Base-by-base conservation (phyloP, 2,888 invertebrate genomes). In the Allophyes oxyacanthae region DNA sequence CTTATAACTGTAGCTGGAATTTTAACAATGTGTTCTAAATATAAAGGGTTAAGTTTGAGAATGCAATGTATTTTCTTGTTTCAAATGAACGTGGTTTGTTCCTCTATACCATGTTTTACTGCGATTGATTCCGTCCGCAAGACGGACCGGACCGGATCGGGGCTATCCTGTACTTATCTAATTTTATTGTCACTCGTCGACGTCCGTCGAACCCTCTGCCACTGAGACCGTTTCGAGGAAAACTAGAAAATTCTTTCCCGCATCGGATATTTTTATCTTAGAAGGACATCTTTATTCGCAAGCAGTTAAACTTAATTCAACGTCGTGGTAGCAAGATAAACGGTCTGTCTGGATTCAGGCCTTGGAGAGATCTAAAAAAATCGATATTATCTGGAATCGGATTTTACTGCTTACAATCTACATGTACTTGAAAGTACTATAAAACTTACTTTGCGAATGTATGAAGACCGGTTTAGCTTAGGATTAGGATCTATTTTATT, bases 131-230 rank as follows among this genome's bases (percentile, higher is more conserved):
- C 86, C 84, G 84, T 87, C 89, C 87, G 77, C 88, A 90, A 89
- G 89, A 87, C 88, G 87, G 86, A 88, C 82, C 70, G 84, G 83
- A 79, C 83, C 82, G 78, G 71, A 84, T 82, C 86, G 83, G 81
- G 85, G 85, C 88, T 88, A 88, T 91, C 89, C 90, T 84, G 88
- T 89, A 92, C 91, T 92, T 93, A 92, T 93, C 92, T 93, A 92
- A 93, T 93, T 93, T 93, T 93, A 93, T 92, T 92, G 92, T 93
- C 92, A 92, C 89, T 88, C 86, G 85, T 80, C 84, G 84, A 82
- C 83, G 84, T 80, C 82, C 77, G 78, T 79, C 80, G 79, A 81
- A 89, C 88, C 88, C 89, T 88, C 86, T 86, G 87, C 81, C 73
- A 75, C 79, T 71, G 78, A 82, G 81, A 83, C 78, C 80, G 81